Base-by-base conservation (phyloP, 2,888 invertebrate genomes). In the Tachina grossa region DNA sequence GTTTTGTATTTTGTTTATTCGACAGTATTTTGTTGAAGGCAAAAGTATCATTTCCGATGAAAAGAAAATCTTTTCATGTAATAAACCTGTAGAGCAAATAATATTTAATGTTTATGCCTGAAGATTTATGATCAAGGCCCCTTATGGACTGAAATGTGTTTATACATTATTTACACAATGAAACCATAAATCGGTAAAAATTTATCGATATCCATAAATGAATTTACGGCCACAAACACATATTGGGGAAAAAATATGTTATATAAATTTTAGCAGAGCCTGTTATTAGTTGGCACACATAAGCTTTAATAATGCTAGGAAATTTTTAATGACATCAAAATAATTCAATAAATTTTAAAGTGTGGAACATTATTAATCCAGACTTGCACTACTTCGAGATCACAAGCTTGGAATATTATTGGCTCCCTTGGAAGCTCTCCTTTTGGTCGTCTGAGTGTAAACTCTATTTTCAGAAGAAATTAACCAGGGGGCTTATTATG, bases 171-270 rank as follows among this genome's bases (percentile, higher is more conserved):
- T 66, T 74, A 57, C 51, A 66, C 51, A 65, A 22, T 41, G 45
- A 59, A 74, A 57, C 55, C 66, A 66, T 80, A 80, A 80, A 80
- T 66, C 49, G 57, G 49, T 71, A 49, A 66, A n/a, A 68, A 57
- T 65, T 65, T 53, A 72, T 72, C 57, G 16, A 41, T 65, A 57
- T 72, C 49, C 13, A 65, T 47, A 72, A 72, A 45, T 43, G 41
- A 16, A 59, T 61, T 69, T 61, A 61, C 43, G 51, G 16, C 14
- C 43, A 51, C 2, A 61, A 31, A 19, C 51, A 51, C 8, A 13
- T 43, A 22, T 47, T 39, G n/a, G 0, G 4, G 31, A n/a, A n/a
- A 57, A 51, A 77, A 41, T 22, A 13, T 47, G 19, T 9, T 49
- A 9, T 11, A 10, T 22, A 43, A 16, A 39, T 1, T 66, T 2